Conservation (phyloP, 1,140 invertebrate species). For the Saxidomus purpurata region DNA sequence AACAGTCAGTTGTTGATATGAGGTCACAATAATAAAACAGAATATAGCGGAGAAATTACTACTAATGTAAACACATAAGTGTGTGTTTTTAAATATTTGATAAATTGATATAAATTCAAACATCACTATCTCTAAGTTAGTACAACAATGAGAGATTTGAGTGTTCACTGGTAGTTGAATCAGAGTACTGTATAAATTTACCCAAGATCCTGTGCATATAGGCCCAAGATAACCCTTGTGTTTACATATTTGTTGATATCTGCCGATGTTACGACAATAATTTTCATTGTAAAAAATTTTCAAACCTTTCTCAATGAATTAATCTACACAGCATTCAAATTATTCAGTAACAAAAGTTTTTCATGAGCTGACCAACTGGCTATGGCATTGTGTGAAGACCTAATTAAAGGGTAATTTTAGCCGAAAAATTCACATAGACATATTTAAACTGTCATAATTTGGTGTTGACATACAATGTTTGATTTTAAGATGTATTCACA, state of each 20-base stretch:
- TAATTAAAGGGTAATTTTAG: slow-evolving; percentile 55
- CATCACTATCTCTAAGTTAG: slow-evolving; percentile 51
- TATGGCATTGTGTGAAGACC: background rate
- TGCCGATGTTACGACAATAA: slow-evolving; percentile 13
- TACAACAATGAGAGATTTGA: slow-evolving; percentile 35
- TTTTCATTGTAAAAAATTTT: background rate
- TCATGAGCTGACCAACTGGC: background rate
- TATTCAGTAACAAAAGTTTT: background rate
- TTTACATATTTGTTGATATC: slow-evolving; percentile 59
- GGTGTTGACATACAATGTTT: slow-evolving; percentile 64
- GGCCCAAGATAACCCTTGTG: slow-evolving; percentile 54
- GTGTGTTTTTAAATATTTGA: slow-evolving; percentile 51
- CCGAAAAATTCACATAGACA: slow-evolving; percentile 42
- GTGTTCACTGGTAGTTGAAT: slow-evolving; percentile 36
- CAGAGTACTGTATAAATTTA: slow-evolving; percentile 63
- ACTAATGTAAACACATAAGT: background rate
- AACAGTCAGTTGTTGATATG: too few species aligned
- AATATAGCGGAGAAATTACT: background rate
- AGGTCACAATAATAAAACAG: too few species aligned
- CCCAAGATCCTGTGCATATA: slow-evolving; percentile 62
- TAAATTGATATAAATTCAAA: slow-evolving; percentile 62
- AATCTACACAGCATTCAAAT: background rate
- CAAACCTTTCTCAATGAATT: background rate
- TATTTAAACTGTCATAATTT: slow-evolving; percentile 65
- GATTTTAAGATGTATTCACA: slow-evolving; percentile 67